Base-by-base conservation (phyloP, 2,888 invertebrate species). In the Drosophila gaucha region DNA sequence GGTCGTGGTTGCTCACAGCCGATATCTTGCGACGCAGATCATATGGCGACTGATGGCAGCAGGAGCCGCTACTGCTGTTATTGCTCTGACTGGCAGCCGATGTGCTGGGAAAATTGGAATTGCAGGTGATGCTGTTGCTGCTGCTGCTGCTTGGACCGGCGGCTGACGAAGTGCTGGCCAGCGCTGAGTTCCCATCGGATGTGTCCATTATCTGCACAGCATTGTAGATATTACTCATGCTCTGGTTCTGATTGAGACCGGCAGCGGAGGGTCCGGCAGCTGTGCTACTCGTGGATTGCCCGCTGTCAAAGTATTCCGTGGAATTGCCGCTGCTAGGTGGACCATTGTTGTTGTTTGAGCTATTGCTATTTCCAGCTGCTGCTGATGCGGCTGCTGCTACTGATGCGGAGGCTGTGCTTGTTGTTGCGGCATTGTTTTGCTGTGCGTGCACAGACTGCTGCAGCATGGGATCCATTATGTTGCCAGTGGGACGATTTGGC, bases 11-110 rank as follows among this genome's bases (percentile, higher is more conserved):
- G 66, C 66, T 90, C 38, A 86, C 74, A 50, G 90, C 78, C 38
- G 89, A 88, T 73, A 91, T 96, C 92, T 97, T 97, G 85, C 97
- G 94, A 69, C 97, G 94, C 89, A 97, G 93, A 92, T 97, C 97
- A 91, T 97, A 97, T 2, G 97, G 97, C 76, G 97, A 96, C 91
- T 97, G 97, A 92, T 97, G 97, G 75, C 93, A 93, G 68, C 89
- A 90, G 46, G 88, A 67, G 12, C 58, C 30, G 12, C 46, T 55
- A 43, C n/a, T 30, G 18, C 43, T 24, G 18, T 12, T 30, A 30
- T 33, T 24, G 12, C 39, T 60, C 39, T 73, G 74, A 55, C 60
- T 78, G 62, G 78, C 43, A 43, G 72, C 57, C 28, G 65, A 72
- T 20, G 63, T 71, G 67, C 70, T 68, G 31, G 69, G 57, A 59